Evolutionary conservation across 2,888 invertebrate species (phyloP).

Genomic region (Stenolophus ochropezus): DNA sequence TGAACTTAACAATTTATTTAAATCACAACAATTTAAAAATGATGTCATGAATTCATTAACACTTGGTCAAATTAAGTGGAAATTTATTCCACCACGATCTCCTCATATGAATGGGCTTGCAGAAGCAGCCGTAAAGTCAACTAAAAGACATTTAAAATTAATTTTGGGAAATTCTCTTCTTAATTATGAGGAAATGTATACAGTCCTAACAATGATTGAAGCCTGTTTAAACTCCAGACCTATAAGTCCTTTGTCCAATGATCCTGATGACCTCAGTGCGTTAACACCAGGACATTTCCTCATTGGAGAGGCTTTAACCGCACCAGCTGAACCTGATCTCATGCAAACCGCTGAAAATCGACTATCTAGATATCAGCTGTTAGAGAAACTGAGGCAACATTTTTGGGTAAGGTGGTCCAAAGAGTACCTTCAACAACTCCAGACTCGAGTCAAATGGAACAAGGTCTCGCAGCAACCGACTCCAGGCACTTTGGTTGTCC

Average conservation of each 20-base stretch:
- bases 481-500: neutral
- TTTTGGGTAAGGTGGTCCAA: constrained; percentile 61
- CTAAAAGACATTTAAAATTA: constrained; percentile 30
- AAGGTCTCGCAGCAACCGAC: neutral
- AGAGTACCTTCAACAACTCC: constrained; percentile 58
- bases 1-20: neutral
- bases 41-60: neutral
- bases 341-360: constrained; percentile 26
- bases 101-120: neutral
- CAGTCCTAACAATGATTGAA: constrained; percentile 49
- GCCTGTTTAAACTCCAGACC: constrained; percentile 54
- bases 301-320: constrained; percentile 55
- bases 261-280: constrained; percentile 26
- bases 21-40: neutral
- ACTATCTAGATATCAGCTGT: constrained; percentile 59
- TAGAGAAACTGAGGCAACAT: constrained; percentile 60
- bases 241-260: constrained; percentile 33
- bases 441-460: neutral
- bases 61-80: neutral
- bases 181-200: constrained; percentile 54
- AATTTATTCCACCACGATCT: constrained; percentile 14
- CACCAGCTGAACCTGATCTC: constrained; percentile 56
- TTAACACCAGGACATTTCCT: constrained; percentile 65
- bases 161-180: constrained; percentile 41
- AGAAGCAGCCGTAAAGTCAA: constrained; percentile 41